phyloP scores from a whole-genome alignment of 2,113 vertebrate genomes.

The Ailuropoda melanoleuca region DNA sequence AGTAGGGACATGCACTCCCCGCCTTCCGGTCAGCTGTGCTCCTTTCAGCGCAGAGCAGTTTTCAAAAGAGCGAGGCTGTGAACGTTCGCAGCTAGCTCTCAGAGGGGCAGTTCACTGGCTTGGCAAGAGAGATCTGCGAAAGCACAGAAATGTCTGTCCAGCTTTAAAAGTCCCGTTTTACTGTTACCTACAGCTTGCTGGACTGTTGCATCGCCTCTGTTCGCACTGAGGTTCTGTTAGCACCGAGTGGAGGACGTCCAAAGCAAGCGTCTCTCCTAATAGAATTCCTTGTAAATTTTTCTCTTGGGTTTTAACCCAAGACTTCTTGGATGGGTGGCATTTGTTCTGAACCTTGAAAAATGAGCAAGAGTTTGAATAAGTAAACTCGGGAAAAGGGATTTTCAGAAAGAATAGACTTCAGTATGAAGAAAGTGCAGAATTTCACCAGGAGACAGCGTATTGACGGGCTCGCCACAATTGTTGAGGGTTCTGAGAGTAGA shows the following conservation, averaged over 20 bases:
- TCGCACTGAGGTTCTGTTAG: neutral
- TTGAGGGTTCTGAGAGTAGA: neutral
- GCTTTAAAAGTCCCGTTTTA: neutral
- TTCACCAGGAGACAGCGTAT: neutral
- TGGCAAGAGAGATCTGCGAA: neutral
- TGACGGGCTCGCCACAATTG: neutral
- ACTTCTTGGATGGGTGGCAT: neutral
- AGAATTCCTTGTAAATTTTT: neutral
- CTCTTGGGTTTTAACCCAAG: neutral
- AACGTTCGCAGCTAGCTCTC: neutral
- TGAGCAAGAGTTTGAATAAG: neutral
- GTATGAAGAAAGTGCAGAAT: neutral
- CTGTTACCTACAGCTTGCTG: neutral
- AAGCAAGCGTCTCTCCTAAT: neutral
- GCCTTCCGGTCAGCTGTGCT: neutral
- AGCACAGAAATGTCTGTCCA: neutral
- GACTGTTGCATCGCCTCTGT: neutral
- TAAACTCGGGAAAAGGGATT: neutral
- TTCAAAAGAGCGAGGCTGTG: neutral
- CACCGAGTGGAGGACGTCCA: neutral
- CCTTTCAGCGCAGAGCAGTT: neutral
- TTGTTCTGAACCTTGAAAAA: neutral
- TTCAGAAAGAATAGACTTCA: neutral
- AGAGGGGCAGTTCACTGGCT: neutral
- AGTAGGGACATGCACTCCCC: neutral